Conservation (phyloP, 35 echinoderm and acorn worm genomes). For the Eucidaris tribuloides region DNA sequence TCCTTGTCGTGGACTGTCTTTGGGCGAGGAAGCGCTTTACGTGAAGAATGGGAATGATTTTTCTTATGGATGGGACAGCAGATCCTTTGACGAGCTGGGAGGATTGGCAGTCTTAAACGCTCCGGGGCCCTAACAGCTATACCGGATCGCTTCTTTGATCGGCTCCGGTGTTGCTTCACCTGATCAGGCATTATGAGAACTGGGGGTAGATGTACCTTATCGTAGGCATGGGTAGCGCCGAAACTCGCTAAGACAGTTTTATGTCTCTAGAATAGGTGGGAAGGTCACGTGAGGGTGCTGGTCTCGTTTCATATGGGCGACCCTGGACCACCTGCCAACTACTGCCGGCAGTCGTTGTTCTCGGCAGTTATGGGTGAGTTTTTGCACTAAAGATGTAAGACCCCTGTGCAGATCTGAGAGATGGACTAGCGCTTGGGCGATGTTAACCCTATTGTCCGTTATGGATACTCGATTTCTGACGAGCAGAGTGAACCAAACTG, state of each 20-base stretch:
- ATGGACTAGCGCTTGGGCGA: not conserved
- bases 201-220: no score
- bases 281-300: not conserved
- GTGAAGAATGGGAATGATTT: not conserved
- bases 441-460: not conserved
- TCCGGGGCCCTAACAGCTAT: slow-evolving; percentile 39
- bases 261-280: no score
- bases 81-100: not conserved
- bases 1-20: not conserved
- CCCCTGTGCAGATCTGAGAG: not conserved
- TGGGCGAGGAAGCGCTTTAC: not conserved
- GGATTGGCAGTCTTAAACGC: slow-evolving; percentile 4
- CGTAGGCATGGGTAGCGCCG: no score
- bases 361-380: not conserved
- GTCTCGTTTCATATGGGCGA: not conserved
- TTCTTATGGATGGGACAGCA: slow-evolving; percentile 16
- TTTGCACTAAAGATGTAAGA: not conserved
- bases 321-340: not conserved
- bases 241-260: no score
- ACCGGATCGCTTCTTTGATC: slow-evolving; percentile 29
- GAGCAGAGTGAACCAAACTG: not conserved
- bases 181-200: no score
- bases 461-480: not conserved
- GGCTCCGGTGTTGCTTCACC: not conserved
- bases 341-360: no score